phyloP scores from a whole-genome alignment of 2,888 invertebrate species.

The Tetramorium bicarinatum region DNA sequence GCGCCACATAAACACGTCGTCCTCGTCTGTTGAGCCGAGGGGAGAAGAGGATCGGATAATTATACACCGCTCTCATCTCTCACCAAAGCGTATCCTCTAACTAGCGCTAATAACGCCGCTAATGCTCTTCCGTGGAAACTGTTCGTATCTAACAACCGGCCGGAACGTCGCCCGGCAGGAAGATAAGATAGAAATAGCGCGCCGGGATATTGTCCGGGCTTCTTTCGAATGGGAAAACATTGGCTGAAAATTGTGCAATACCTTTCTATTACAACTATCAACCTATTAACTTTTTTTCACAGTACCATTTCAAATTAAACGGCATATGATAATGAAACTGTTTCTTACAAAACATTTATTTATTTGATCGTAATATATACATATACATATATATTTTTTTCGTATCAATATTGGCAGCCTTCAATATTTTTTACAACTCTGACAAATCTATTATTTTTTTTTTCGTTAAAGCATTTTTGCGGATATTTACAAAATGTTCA shows the following conservation, averaged over 20 bases:
- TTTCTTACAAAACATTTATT: conserved; percentile 10
- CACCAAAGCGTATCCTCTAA: conserved; percentile 81
- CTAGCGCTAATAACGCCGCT: conserved; percentile 83
- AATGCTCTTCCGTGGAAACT: conserved; percentile 83
- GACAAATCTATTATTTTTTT: conserved; percentile 15
- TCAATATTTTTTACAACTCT: not conserved
- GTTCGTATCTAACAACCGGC: conserved; percentile 78
- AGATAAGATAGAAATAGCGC: conserved; percentile 72
- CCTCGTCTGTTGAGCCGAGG: conserved; percentile 66
- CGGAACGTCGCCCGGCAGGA: conserved; percentile 59
- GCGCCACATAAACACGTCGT: conserved; percentile 77
- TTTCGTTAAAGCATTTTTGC: not conserved
- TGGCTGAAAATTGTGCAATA: conserved; percentile 40
- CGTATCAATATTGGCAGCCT: not conserved
- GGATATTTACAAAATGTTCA: conserved; percentile 8
- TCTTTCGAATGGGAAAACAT: conserved; percentile 56
- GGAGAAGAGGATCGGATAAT: conserved; percentile 76
- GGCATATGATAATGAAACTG: not conserved
- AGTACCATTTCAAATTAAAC: not conserved
- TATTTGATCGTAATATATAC: no score
- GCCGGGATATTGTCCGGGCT: conserved; percentile 57
- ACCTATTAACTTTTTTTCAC: conserved; percentile 31
- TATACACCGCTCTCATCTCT: conserved; percentile 81
- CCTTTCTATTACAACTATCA: conserved; percentile 44
- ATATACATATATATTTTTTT: not conserved